Evolutionary conservation across 2,797 vertebrate genomes (phyloP).

Genomic region (Falco rusticolus): DNA sequence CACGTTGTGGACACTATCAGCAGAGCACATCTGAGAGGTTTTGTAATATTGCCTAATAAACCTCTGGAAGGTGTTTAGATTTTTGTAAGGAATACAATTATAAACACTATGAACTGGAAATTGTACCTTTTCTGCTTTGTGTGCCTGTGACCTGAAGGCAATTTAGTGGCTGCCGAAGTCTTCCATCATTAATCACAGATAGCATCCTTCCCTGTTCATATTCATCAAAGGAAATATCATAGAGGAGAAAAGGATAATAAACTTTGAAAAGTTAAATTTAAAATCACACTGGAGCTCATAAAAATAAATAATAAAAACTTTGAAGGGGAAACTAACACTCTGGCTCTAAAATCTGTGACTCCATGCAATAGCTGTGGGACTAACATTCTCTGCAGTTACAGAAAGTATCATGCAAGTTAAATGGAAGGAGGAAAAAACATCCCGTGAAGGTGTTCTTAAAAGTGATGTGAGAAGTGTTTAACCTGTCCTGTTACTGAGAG

Average conservation of each 20-base stretch:
- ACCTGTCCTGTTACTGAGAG: background rate
- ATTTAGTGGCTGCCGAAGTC: background rate
- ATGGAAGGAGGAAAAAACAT: background rate
- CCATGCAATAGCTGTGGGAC: background rate
- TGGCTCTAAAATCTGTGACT: background rate
- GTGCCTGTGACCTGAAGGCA: background rate
- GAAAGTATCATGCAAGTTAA: background rate
- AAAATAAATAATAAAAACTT: background rate
- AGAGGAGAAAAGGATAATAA: background rate
- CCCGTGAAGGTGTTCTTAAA: background rate
- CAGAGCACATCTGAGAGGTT: background rate
- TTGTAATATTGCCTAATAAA: background rate
- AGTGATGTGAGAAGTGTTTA: background rate
- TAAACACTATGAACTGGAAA: background rate
- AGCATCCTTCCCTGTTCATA: background rate
- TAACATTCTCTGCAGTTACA: background rate
- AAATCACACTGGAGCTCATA: background rate
- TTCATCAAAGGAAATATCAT: background rate
- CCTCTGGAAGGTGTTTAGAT: background rate
- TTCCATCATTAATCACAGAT: background rate
- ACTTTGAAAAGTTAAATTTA: background rate
- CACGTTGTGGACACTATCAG: background rate
- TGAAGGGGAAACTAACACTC: background rate
- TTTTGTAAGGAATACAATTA: background rate
- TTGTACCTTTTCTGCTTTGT: background rate